Evolutionary conservation across 2,113 vertebrate species (phyloP).

Genomic region (Cygnus atratus): DNA sequence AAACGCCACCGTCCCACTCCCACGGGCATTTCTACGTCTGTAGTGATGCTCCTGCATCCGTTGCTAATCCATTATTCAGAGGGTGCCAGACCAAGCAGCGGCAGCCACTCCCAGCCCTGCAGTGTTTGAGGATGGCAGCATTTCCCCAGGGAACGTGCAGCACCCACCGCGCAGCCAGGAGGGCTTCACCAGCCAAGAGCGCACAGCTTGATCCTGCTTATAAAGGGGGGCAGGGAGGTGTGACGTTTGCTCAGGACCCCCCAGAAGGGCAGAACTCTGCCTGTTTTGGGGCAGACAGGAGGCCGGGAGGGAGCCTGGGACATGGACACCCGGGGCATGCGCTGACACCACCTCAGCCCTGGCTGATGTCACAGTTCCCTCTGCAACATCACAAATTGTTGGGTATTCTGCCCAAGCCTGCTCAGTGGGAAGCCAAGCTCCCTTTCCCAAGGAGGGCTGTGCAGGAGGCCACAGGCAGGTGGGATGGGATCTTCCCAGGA

Average conservation of each 20-base stretch:
- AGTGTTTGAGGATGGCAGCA: background rate
- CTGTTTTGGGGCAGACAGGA: background rate
- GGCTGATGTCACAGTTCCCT: background rate
- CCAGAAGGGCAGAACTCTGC: background rate
- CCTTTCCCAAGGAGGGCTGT: background rate
- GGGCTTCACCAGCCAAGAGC: no score
- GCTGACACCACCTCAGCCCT: no score
- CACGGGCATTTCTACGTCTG: background rate
- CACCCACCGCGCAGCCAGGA: fast-evolving
- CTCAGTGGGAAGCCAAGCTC: background rate
- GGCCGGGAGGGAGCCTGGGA: background rate
- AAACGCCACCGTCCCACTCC: fast-evolving
- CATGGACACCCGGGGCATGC: fast-evolving
- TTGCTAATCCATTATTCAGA: background rate
- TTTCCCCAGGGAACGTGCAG: background rate
- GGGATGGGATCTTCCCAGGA: background rate
- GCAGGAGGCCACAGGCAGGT: background rate
- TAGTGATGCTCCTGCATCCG: fast-evolving
- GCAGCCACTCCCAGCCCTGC: fast-evolving
- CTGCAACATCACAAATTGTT: background rate
- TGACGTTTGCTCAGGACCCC: background rate
- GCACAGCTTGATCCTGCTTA: no score
- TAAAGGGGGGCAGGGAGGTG: fast-evolving
- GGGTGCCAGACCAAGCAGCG: background rate
- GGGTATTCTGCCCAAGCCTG: background rate